phyloP scores from a whole-genome alignment of 1,140 invertebrate genomes.

The Propsilocerus akamusi region DNA sequence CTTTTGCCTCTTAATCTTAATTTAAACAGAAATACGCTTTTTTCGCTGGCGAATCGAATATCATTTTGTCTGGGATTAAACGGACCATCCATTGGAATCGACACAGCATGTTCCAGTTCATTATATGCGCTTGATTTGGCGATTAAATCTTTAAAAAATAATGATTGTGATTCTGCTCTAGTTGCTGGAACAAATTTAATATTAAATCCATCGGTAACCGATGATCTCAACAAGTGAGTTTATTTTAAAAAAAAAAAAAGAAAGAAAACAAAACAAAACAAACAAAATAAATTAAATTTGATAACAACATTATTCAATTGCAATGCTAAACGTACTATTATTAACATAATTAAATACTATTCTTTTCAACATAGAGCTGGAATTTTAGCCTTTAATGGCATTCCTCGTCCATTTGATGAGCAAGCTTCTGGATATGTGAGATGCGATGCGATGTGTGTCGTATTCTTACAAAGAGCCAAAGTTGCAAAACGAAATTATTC shows the following conservation, averaged over 20 bases:
- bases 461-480: conserved; percentile 35
- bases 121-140: conserved; percentile 22
- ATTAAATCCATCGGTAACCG: conserved; percentile 31
- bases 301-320: too few species aligned
- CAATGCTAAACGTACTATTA: too few species aligned
- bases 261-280: too few species aligned
- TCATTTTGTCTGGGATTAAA: conserved; percentile 46
- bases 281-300: too few species aligned
- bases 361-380: conserved; percentile 33
- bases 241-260: not conserved
- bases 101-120: conserved; percentile 33
- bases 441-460: conserved; percentile 36
- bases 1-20: conserved; percentile 19
- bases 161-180: conserved; percentile 36
- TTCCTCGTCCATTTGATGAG: conserved; percentile 37
- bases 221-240: conserved; percentile 28
- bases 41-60: conserved; percentile 52
- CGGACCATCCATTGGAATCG: conserved; percentile 39
- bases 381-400: conserved; percentile 55
- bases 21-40: conserved; percentile 27
- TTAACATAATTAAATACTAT: not conserved
- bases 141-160: conserved; percentile 27
- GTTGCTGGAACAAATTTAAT: conserved; percentile 35
- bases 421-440: conserved; percentile 40
- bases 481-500: conserved; percentile 38